Evolutionary conservation across 1,140 invertebrate genomes (phyloP), one percentile per base, ranked within the genome.

Genomic region (Zaprionus inermis): DNA sequence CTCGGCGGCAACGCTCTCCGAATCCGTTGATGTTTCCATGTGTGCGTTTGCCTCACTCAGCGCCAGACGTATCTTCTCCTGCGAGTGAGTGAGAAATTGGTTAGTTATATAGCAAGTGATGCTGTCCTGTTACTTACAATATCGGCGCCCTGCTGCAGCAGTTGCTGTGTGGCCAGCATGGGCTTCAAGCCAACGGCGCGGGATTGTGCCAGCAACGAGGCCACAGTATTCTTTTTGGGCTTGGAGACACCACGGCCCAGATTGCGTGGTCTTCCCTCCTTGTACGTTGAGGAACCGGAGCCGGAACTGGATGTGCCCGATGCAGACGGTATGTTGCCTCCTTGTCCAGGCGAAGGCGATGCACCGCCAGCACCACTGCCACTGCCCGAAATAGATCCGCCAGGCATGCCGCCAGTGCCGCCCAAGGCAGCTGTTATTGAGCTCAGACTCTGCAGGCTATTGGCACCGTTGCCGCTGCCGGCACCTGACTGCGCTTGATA

Each of bases 191-290:
- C 96, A 18, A 97, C 93, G 1, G 96, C 96, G 76, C 97, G 93
- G 78, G 96, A 97, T 92, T 97, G 96, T 0, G 97, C 97, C 22
- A 98, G 92, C 30, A 98, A 92, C 22, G 97, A 97, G 0, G 97
- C 97, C 0, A 98, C 97, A 0, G 97, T 98, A 86, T 97, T 97
- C 93, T 98, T 98, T 94, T 97, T 97, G 28, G 96, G 96, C 89
- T 97, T 97, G 73, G 96, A 97, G 4, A 97, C 96, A 1, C 96
- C 96, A 3, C 96, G 94, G 9, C 97, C 97, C 9, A 97, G 93
- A 92, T 97, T 97, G 12, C 96, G 93, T 0, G 96, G 96, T 34
- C 96, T 91, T 4, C 96, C 96, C 88, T 97, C 96, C 60, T 96
- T 95, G 64, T 94, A 86, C 0, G 72, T 76, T 2, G 82, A 76